These are phyloP conservation scores for Radopholus similis DNA, from an alignment of 1,140 invertebrate genomes.

Conservation along the genomic window DNA sequence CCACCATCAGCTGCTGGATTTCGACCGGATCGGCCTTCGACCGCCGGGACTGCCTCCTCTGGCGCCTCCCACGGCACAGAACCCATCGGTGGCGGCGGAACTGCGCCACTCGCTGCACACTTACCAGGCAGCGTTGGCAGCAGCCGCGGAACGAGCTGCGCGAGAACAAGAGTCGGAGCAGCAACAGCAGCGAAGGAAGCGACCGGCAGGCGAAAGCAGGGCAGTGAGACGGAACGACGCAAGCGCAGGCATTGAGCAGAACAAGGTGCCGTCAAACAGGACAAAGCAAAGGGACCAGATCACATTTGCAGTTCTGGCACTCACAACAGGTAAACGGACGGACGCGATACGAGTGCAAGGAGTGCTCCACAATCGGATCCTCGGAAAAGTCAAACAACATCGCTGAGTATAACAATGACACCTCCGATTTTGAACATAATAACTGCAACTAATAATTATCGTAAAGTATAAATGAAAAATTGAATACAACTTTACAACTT, in stretches of 20 bases:
- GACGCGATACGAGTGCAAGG: no score
- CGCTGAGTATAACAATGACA: neutral
- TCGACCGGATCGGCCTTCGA: conserved; percentile 5
- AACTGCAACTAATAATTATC: neutral
- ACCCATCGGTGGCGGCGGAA: conserved; percentile 15
- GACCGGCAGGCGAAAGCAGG: conserved; percentile 27
- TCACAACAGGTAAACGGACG: no score
- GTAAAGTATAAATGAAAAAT: neutral
- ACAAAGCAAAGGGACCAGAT: no score
- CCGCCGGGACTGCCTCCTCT: conserved; percentile 4
- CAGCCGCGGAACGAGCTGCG: conserved; percentile 6
- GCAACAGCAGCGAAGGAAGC: conserved; percentile 25
- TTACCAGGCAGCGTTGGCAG: conserved; percentile 6
- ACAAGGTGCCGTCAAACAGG: no score
- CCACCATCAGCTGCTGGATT: conserved; percentile 43
- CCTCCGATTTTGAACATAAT: neutral
- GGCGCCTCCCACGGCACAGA: neutral
- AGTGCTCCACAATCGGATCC: no score
- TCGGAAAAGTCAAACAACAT: neutral
- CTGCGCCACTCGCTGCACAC: conserved; percentile 8
- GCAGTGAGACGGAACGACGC: no score
- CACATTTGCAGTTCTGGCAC: no score
- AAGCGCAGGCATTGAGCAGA: no score
- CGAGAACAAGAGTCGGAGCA: neutral
- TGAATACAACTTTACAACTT: neutral